phyloP scores from a whole-genome alignment of 1,140 invertebrate genomes.

The Coenobita brevimanus region DNA sequence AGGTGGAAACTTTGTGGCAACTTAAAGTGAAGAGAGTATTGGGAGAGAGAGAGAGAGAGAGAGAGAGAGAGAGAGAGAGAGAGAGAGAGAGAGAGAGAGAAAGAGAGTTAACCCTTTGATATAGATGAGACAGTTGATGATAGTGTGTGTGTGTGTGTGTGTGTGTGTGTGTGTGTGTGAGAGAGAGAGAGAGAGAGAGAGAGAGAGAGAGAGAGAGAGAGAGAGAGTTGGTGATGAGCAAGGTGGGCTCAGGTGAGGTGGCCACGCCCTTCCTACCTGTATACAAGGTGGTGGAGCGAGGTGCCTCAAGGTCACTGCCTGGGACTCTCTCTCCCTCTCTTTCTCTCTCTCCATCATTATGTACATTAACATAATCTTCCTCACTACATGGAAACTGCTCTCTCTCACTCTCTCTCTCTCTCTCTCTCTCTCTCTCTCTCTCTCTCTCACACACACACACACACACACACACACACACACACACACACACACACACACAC shows the following conservation, averaged over 20 bases:
- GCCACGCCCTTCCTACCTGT: too few relatives aligned
- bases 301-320: background rate
- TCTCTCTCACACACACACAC: too few relatives aligned
- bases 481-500: too few relatives aligned
- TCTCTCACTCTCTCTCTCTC: background rate
- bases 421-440: background rate
- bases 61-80: background rate
- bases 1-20: background rate
- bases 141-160: background rate
- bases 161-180: background rate
- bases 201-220: background rate
- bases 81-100: slow-evolving; percentile 19
- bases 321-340: background rate
- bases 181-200: background rate
- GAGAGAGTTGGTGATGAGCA: background rate
- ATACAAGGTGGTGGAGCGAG: background rate
- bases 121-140: too few relatives aligned
- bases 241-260: background rate
- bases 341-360: background rate
- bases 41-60: background rate
- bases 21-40: too few relatives aligned
- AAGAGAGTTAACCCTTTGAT: background rate
- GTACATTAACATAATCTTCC: background rate
- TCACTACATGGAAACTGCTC: too few relatives aligned
- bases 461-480: too few relatives aligned